Evolutionary conservation across 2,888 invertebrate genomes (phyloP), one percentile per base, ranked within the genome.

Genomic region (Sarcophaga carnaria): DNA sequence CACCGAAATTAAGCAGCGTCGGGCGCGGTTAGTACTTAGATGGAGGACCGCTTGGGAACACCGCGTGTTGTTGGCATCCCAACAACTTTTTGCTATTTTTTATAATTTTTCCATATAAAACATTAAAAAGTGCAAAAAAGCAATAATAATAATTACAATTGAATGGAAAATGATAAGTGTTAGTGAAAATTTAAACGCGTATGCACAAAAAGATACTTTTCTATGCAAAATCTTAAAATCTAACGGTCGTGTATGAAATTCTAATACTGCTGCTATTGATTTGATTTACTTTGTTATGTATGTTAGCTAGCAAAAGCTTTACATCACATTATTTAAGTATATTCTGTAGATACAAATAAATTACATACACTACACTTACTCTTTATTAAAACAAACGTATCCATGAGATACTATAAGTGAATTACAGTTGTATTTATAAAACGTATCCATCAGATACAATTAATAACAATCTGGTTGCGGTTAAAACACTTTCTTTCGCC

Each of bases 11-110:
- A 49, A 59, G 71, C 71, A 71, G 71, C 71, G 71, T 71, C 54
- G 71, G 71, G 71, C 71, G 71, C 72, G 72, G 77, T 77, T 77
- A 77, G 66, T 77, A 75, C 62, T 63, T 75, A 75, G 66, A 66
- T 59, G 27, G 25, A 8, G 59, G 25, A 71, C 59, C 59, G 54
- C 71, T 71, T 71, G 71, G 71, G 59, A 71, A 71, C 71, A 71
- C 71, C 71, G 59, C 69, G 69, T 69, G 69, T 71, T 71, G 59
- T 71, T 59, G 79, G 79, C 62, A 62, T 78, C 14, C 59, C 60
- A 59, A 59, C 62, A 66, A 79, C 17, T 70, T 79, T 79, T 63
- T 71, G 6, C 12, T 63, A 22, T 20, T 63, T 63, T 63, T 20
- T 20, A 22, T 22, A 63, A 63, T 63, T 63, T 17, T 63, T 20